A percentile compares a stretch with the other conserved stretches of the same genome.
phyloP scores from a whole-genome alignment of 2,888 invertebrate genomes.

The Melanophora roralis region DNA sequence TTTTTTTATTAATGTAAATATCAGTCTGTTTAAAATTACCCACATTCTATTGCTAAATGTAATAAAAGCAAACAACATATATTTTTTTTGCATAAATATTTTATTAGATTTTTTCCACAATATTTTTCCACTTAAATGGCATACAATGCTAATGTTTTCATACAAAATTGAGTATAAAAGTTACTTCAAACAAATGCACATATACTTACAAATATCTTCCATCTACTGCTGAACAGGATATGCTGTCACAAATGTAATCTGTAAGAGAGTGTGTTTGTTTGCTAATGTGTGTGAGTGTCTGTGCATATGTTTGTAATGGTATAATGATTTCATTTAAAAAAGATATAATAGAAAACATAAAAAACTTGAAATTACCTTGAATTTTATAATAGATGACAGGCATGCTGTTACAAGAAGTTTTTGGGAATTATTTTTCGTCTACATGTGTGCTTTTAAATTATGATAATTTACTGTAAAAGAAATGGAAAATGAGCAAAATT shows the following conservation, averaged over 20 bases:
- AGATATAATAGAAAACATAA: conserved; percentile 11
- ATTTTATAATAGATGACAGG: conserved; percentile 25
- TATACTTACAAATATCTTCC: not conserved
- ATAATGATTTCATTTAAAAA: conserved; percentile 23
- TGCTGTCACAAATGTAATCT: conserved; percentile 12
- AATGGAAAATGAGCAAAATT: not conserved
- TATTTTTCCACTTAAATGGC: conserved; percentile 17
- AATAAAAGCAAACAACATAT: conserved; percentile 16
- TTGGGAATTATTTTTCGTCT: not conserved
- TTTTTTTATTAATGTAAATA: conserved; percentile 24
- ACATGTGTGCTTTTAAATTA: conserved; percentile 6
- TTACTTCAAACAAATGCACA: not conserved
- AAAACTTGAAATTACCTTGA: conserved; percentile 39
- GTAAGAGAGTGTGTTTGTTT: not conserved
- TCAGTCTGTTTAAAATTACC: conserved; percentile 16
- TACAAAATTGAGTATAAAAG: not conserved
- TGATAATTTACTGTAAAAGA: not conserved
- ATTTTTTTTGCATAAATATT: conserved; percentile 59
- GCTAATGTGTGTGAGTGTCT: not conserved
- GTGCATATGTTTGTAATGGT: not conserved
- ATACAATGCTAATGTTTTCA: not conserved
- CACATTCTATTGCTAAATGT: conserved; percentile 1
- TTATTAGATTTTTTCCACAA: conserved; percentile 30
- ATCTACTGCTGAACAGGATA: conserved; percentile 1
- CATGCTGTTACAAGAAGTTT: not conserved